Base-by-base conservation (phyloP, 1,140 invertebrate species). In the Araneus ventricosus region DNA sequence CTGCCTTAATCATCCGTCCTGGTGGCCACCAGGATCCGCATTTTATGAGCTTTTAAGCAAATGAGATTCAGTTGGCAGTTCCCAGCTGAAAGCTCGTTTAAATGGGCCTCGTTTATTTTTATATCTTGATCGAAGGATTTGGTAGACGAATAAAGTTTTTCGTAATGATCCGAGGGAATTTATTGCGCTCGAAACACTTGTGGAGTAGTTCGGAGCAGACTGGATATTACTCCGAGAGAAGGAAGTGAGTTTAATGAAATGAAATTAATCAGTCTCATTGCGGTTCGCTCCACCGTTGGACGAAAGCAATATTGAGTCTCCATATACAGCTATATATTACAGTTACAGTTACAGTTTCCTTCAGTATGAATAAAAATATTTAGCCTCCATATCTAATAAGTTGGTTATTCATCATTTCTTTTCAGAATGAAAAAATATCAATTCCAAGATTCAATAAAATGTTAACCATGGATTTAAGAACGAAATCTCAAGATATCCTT, bases 21-120 rank as follows among this genome's bases (percentile, higher is more conserved):
- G 70, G 70, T 30, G 70, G 30, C 70, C 34, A 37, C 1, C n/a
- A 30, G 24, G 5, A 27, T 24, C 41, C 80, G 4, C 80, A 24
- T 82, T 82, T 82, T 82, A 82, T 82, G 80, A 82, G 80, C 80
- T 82, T 82, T 82, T 82, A 82, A 52, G 80, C 39, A 82, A 82
- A 82, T 82, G 80, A 82, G 80, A 82, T 82, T 82, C 41, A 82
- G 37, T 82, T 52, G 80, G 27, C 34, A 5, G 70, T 75, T 75
- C 70, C 30, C 30, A 75, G 70, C 34, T 75, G 30, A 75, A 75
- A 75, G 70, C 70, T 37, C 5, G 8, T 75, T 37, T 75, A 75
- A 75, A 75, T 75, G 30, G 30, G 70, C 30, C 67, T 22, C 30
- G 37, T 75, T 75, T 75, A 75, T 75, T 75, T 75, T 75, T 37